Evolutionary conservation across 2,797 vertebrate genomes (phyloP), one percentile per base, ranked within the genome.

Genomic region (Cynodonichthys magdalenae): DNA sequence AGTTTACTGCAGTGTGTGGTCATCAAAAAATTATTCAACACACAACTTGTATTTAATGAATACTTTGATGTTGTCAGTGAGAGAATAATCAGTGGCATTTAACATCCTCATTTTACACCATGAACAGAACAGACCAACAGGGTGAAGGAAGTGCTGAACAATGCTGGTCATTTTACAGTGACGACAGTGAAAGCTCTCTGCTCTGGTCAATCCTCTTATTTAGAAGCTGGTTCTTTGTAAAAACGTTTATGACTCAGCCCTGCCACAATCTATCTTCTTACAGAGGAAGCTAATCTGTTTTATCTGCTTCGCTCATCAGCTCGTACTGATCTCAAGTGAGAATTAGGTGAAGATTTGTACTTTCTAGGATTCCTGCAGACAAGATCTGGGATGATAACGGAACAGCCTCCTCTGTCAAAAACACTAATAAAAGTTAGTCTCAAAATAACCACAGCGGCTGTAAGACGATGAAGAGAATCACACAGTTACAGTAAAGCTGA

Each of bases 1-100:
- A 31, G 58, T 42, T 42, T 45, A 53, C 36, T 66, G 44, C 61
- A 70, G 15, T 89, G 75, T 82, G 80, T 73, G 61, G 82, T 88
- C 61, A 44, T 69, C 18, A 31, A 54, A 62, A 63, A 78, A 42
- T 74, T 71, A 47, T 74, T 62, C 64, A 82, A 72, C 69, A 82
- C 50, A 67, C 82, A 75, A 50, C n/a, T 81, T 18, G 64, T 51
- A 59, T 63, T 17, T 29, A 64, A 74, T 5, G 47, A 71, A 57
- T 60, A 60, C 68, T 87, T 87, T 82, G 54, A 86, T 66, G 66
- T 71, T 29, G 78, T 71, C 57, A 53, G 67, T 86, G 58, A 67
- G 71, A 71, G 73, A 81, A 68, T 80, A 74, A 80, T 81, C 77
- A 59, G 68, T 71, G 76, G 72, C 74, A 75, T 81, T 87, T 74